Evolutionary conservation across 2,888 invertebrate species (phyloP), one percentile per base, ranked within the genome.

Genomic region (Blera fallax): DNA sequence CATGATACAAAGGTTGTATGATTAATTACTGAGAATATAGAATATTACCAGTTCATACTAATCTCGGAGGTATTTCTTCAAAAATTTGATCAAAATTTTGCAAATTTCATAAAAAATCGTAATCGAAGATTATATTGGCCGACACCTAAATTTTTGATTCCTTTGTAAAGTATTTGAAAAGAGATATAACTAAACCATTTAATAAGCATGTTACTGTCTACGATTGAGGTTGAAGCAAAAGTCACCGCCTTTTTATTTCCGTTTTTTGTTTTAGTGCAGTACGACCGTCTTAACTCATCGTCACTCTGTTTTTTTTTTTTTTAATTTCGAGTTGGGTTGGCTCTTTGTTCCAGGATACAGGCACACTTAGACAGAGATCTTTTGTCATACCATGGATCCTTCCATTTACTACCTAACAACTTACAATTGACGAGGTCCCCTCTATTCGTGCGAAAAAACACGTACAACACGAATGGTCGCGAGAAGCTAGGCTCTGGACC

Each of bases 11-110:
- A 54, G 37, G 43, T 27, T 40, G 54, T 58, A 32, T 48, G 29
- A 60, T 37, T 56, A 50, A 48, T 34, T 32, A 29, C 16, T 56
- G 48, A 67, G 18, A 43, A 56, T 56, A 54, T 58, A 54, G 48
- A 48, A 24, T 52, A 14, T 43, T 70, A 52, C 24, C 43, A 62
- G 52, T 62, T 78, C 21, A 11, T 77, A 69, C 69, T 77, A 70
- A 78, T 73, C 37, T 67, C 29, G 14, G 58, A 58, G 27, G n/a
- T 29, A 64, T 48, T 43, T 14, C 48, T 40, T 54, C 16, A 69
- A 54, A 69, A 54, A 11, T 48, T 21, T 27, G 10, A 16, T 62
- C 50, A 43, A 37, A 40, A 73, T 52, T 40, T 14, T 29, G n/a
- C 8, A 11, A 43, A 21, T 50, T 64, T 11, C 58, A 21, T 54